These are phyloP conservation scores for Cheilosia soror DNA, from an alignment of 2,888 invertebrate genomes.

Conservation along the genomic window DNA sequence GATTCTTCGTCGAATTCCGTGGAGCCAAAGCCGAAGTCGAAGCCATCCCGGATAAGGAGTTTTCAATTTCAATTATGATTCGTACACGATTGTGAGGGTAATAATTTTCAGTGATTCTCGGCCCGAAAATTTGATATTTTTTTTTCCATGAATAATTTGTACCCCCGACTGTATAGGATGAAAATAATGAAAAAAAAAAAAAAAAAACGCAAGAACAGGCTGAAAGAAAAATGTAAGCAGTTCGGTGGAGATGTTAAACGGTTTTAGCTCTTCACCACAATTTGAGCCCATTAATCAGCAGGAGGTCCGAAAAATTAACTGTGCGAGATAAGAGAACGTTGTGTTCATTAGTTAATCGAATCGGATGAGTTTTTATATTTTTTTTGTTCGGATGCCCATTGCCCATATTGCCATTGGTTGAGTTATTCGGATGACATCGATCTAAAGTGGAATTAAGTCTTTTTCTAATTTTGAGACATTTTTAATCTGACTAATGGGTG, in stretches of 20 bases:
- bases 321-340: slow-evolving; percentile 76
- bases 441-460: slow-evolving; percentile 10
- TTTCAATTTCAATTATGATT: slow-evolving; percentile 75
- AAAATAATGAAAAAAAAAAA: neutral
- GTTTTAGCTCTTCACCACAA: slow-evolving; percentile 71
- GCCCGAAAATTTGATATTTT: slow-evolving; percentile 10
- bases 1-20: slow-evolving; percentile 40
- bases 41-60: slow-evolving; percentile 61
- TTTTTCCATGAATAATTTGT: neutral
- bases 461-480: slow-evolving; percentile 6
- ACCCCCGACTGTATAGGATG: slow-evolving; percentile 1
- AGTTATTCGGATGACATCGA: slow-evolving; percentile 22
- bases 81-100: slow-evolving; percentile 69
- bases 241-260: slow-evolving; percentile 51
- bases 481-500: neutral
- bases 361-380: slow-evolving; percentile 57
- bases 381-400: neutral
- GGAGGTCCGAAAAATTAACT: slow-evolving; percentile 77
- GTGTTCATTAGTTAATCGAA: slow-evolving; percentile 75
- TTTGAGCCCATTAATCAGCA: slow-evolving; percentile 77
- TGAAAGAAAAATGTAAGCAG: slow-evolving; percentile 24
- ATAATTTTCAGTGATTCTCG: slow-evolving; percentile 62
- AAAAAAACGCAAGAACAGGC: neutral
- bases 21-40: neutral
- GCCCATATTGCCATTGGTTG: neutral